These are phyloP conservation scores for Pantala flavescens DNA, from an alignment of 1,140 invertebrate species.

Conservation along the genomic window DNA sequence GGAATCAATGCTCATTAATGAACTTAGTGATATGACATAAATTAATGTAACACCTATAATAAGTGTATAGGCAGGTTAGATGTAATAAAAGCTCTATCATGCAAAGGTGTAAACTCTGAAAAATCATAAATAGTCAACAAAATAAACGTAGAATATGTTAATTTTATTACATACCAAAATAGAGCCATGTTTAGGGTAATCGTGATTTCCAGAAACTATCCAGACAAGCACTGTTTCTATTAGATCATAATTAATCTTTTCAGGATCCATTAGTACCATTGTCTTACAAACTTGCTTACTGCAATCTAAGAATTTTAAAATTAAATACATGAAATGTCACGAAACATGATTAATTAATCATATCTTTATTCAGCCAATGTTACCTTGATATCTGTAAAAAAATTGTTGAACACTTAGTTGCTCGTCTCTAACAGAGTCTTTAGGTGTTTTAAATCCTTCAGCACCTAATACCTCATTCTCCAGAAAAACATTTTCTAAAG, in stretches of 20 bases:
- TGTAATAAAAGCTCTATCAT: no score
- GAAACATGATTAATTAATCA: not conserved
- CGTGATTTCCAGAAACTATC: constrained; percentile 52
- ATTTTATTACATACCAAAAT: constrained; percentile 42
- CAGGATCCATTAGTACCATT: constrained; percentile 63
- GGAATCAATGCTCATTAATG: no score
- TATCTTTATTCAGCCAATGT: constrained; percentile 15
- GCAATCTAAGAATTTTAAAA: constrained; percentile 36
- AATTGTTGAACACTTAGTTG: constrained; percentile 52
- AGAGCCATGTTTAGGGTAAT: constrained; percentile 59
- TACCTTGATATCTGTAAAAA: constrained; percentile 45
- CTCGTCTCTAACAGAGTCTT: constrained; percentile 53
- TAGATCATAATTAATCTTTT: constrained; percentile 69
- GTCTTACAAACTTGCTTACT: constrained; percentile 56
- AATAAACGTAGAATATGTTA: no score
- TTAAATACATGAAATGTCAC: constrained; percentile 13
- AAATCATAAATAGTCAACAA: no score
- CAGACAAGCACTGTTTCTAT: constrained; percentile 57
- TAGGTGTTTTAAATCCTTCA: constrained; percentile 33
- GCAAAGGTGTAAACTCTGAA: no score
- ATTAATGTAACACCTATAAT: no score
- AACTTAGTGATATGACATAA: no score
- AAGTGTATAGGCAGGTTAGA: no score
- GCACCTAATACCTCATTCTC: constrained; percentile 12
- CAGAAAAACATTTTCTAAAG: constrained; percentile 9